Conservation (phyloP, 2,113 vertebrate species). For the Nycticorax nycticorax region DNA sequence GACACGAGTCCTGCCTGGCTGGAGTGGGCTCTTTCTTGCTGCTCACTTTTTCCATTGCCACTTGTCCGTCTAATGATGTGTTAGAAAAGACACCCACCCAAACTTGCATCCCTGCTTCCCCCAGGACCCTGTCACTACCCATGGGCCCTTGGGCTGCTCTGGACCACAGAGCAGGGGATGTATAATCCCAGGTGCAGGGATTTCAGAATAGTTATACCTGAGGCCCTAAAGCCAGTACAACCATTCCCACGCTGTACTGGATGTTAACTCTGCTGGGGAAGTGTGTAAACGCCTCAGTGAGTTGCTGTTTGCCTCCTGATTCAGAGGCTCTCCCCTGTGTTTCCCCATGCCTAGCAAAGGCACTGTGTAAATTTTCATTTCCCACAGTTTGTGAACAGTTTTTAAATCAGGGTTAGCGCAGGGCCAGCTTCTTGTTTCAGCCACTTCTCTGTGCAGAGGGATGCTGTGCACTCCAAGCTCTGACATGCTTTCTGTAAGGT, state of each 20-base stretch:
- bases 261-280: background rate
- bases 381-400: background rate
- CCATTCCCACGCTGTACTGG: background rate
- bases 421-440: background rate
- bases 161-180: background rate
- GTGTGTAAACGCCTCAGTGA: background rate
- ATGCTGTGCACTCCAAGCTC: background rate
- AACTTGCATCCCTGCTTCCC: background rate
- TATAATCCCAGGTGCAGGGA: background rate
- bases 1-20: background rate
- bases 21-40: background rate
- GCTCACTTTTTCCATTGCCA: background rate
- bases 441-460: background rate
- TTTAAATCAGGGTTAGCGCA: background rate
- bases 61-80: background rate
- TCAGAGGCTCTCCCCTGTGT: background rate
- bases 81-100: background rate
- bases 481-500: background rate
- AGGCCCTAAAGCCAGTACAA: background rate
- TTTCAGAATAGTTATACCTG: background rate
- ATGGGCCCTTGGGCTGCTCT: background rate
- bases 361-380: background rate
- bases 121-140: background rate
- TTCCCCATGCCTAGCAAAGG: background rate
- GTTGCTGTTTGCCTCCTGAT: background rate